These are phyloP conservation scores for Tupaia tana DNA, from an alignment of 2,113 vertebrate genomes.

Conservation along the genomic window DNA sequence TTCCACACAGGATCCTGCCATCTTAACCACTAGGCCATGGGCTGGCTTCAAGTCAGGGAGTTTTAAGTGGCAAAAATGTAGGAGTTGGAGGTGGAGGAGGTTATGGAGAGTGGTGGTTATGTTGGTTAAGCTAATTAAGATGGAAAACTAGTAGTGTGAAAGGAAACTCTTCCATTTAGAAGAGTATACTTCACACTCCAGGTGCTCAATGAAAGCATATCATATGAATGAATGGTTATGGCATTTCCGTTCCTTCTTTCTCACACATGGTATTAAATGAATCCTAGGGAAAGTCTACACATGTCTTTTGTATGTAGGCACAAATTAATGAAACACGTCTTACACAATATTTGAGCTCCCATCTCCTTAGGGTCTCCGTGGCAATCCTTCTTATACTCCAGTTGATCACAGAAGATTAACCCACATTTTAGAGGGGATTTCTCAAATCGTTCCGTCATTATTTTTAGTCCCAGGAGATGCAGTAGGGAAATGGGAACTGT, in stretches of 20 bases:
- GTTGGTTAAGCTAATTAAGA: background rate
- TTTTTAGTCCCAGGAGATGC: background rate
- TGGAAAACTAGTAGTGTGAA: background rate
- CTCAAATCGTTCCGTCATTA: background rate
- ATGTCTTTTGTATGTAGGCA: background rate
- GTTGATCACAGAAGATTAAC: background rate
- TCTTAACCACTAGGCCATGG: too few species aligned
- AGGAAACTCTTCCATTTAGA: background rate
- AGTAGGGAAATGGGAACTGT: background rate
- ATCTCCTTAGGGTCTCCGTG: background rate
- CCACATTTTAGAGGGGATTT: background rate
- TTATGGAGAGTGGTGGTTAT: background rate
- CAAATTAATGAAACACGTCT: background rate
- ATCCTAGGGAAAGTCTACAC: background rate
- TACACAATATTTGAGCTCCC: background rate
- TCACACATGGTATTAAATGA: background rate
- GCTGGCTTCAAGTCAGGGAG: too few species aligned
- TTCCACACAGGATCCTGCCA: too few species aligned
- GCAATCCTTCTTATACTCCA: background rate
- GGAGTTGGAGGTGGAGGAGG: fast-evolving
- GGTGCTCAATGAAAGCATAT: background rate
- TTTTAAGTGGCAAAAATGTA: background rate
- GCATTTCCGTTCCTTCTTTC: background rate
- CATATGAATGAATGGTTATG: background rate
- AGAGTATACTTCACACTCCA: background rate